A percentile compares a stretch with the other conserved stretches of the same genome.
Evolutionary conservation across 2,113 vertebrate genomes (phyloP).

Genomic region (Entelurus aequoreus): DNA sequence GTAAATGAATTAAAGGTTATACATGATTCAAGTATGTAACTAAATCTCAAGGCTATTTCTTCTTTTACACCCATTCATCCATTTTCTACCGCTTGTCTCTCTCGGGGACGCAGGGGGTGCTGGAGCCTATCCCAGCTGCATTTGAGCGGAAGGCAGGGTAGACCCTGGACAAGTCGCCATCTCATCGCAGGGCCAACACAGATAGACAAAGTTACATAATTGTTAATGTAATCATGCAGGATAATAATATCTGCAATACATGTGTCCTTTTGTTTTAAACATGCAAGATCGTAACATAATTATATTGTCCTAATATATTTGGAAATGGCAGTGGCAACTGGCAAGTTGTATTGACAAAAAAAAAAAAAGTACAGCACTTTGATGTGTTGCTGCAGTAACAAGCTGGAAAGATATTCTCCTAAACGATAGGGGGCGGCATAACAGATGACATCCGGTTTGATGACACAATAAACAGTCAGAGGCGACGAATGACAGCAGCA

Average conservation of each 20-base stretch:
- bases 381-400: not conserved
- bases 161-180: too few species aligned
- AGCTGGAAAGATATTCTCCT: not conserved
- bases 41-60: slow-evolving; percentile 8
- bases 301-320: too few species aligned
- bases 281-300: not conserved
- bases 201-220: too few species aligned
- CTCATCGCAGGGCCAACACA: not conserved
- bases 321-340: too few species aligned
- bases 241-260: slow-evolving; percentile 59
- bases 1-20: slow-evolving; percentile 34
- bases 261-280: slow-evolving; percentile 16
- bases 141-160: too few species aligned
- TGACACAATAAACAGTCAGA: not conserved
- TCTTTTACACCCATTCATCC: slow-evolving; percentile 25
- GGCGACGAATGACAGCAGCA: not conserved
- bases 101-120: too few species aligned
- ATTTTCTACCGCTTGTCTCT: too few species aligned
- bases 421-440: not conserved
- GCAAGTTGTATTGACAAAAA: too few species aligned
- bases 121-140: too few species aligned
- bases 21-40: slow-evolving; percentile 25
- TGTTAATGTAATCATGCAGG: slow-evolving; percentile 46
- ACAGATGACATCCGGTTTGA: not conserved
- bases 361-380: too few species aligned